Percentiles rank a stretch among this genome's conserved stretches.
Evolutionary conservation across 2,113 vertebrate genomes (phyloP).

Genomic region (Heloderma charlesbogerti): DNA sequence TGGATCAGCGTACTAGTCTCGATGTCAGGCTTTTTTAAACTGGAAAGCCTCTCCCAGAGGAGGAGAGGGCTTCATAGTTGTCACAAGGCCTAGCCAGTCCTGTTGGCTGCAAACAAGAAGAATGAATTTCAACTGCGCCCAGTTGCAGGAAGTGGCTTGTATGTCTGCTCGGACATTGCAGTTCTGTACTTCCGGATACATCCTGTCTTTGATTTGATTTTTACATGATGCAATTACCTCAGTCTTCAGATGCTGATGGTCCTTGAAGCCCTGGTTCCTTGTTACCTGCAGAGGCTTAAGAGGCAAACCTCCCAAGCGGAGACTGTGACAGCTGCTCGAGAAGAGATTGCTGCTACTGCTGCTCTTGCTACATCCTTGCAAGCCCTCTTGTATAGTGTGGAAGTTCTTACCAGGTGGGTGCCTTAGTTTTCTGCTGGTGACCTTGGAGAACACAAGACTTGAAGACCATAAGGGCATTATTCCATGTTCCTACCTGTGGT

Average conservation of each 20-base stretch:
- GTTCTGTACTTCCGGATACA: not conserved
- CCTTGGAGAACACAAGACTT: not conserved
- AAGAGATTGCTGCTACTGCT: slow-evolving; percentile 94
- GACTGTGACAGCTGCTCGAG: slow-evolving; percentile 90
- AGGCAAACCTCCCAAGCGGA: slow-evolving; percentile 89
- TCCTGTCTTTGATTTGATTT: not conserved
- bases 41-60: not conserved
- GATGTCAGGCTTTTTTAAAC: not conserved
- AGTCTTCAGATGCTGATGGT: slow-evolving; percentile 99
- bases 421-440: not conserved
- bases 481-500: not conserved
- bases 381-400: slow-evolving; percentile 95
- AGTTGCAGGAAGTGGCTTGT: not conserved
- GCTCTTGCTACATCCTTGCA: slow-evolving; percentile 95
- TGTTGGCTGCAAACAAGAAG: not conserved
- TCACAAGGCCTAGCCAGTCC: not conserved
- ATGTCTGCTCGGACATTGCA: not conserved
- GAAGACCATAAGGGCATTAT: not conserved
- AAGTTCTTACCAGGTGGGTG: slow-evolving; percentile 92
- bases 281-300: slow-evolving; percentile 94
- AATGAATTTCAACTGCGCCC: not conserved
- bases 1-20: not conserved
- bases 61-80: not conserved
- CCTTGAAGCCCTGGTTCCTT: slow-evolving; percentile 94
- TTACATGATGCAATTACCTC: slow-evolving; percentile 33